Base-by-base conservation (phyloP, 2,113 vertebrate species). In the Plestiodon gilberti region DNA sequence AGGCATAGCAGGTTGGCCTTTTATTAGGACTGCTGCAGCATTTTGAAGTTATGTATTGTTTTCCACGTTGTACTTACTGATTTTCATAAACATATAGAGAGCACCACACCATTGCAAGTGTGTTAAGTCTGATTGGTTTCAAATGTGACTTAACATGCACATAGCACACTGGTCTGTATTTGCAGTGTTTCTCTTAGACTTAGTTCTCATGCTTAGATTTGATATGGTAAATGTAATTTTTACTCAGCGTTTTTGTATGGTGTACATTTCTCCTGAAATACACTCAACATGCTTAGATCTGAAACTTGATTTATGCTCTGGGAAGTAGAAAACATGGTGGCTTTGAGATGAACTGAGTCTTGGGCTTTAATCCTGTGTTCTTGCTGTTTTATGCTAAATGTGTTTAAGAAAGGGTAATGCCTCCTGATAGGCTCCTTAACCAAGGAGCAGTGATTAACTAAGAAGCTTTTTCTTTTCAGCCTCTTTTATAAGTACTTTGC, bases 351-450 rank as follows among this genome's bases (percentile, higher is more conserved):
- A 20, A 61, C 33, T 48, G 40, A 30, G 3, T 70, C 18, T 43
- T 78, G 28, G 38, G 23, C 69, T 69, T 69, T 59, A 76, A 65
- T 69, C 65, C 14, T 48, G 35, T 18, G 23, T 59, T 6, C 33
- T 80, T 43, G 84, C 81, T 92, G 80, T 87, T 87, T 88, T 81
- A 89, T 83, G 86, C 48, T 85, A 76, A 88, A 87, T 78, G 81
- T 82, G 28, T 83, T 91, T 48, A 48, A 48, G n/a, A n/a, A 88
- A 80, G 79, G 78, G 30, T 55, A 52, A 81, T 38, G 83, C 81
- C 74, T 74, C 18, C 77, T 89, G 86, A 33, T 84, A 89, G 78
- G 76, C 89, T 6, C 52, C 67, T 89, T 78, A 81, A 74, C 65
- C 69, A 87, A 81, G 15, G 87, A 93, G 57, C 78, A 1, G 78